Evolutionary conservation across 2,888 invertebrate genomes (phyloP), one percentile per base, ranked within the genome.

Genomic region (Dasysyrphus tricinctus): DNA sequence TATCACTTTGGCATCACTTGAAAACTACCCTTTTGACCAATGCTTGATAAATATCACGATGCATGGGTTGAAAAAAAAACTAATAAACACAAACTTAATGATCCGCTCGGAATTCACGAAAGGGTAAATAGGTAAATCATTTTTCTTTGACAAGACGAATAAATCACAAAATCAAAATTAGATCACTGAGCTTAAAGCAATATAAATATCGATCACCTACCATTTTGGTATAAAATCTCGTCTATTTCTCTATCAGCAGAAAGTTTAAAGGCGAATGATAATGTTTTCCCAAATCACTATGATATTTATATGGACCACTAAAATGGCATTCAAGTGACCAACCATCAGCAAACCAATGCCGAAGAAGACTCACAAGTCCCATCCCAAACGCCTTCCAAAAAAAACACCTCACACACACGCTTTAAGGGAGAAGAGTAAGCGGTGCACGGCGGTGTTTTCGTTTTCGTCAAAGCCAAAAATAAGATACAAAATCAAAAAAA

Each of bases 211-310:
- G 75, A 88, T 74, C 78, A 88, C 88, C 72, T 84, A 88, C 88
- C 88, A 88, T 88, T 81, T 85, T 85, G 56, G 49, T 74, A 2
- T 24, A 2, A 63, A 65, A 70, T 69, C 42, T 69, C 32, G 42
- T 54, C 75, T 69, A 89, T 90, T 89, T 89, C 89, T 89, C 90
- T 89, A 89, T 90, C 90, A 90, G 90, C 89, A 89, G 90, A 90
- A 90, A 91, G 92, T 91, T 91, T 90, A 90, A 91, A 92, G 90
- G 91, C 91, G 92, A 92, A 91, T 92, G 92, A 91, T 92, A 91
- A 90, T 92, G 90, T 90, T 90, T 89, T 89, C 89, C 89, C 88
- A 89, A 90, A 90, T 88, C 89, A 90, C 91, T 89, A 89, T 90
- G 90, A 90, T 91, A 91, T 92, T 92, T 92, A 92, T 91, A 91